Percentiles rank a stretch among this genome's conserved stretches.
Evolutionary conservation across 2,888 invertebrate genomes (phyloP).

Genomic region (Epirrita christyi): DNA sequence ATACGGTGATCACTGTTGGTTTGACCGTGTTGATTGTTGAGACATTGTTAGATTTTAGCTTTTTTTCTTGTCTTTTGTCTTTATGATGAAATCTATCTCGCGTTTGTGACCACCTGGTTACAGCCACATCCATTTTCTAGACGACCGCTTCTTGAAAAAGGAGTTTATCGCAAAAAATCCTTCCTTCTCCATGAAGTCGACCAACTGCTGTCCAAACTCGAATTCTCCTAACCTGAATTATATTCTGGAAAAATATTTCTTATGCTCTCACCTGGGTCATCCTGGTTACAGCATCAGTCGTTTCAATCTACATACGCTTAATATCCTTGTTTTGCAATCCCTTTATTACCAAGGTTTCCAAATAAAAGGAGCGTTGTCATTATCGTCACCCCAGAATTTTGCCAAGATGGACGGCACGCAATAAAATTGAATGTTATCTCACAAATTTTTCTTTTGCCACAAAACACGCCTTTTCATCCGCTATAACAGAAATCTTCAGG

Average conservation of each 20-base stretch:
- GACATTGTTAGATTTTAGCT: no score
- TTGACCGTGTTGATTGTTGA: no score
- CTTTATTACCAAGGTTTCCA: slow-evolving; percentile 42
- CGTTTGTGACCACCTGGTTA: no score
- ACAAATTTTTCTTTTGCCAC: slow-evolving; percentile 64
- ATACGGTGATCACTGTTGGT: no score
- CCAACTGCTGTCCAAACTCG: no score
- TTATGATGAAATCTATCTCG: no score
- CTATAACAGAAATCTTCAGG: slow-evolving; percentile 49
- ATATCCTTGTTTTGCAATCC: slow-evolving; percentile 34
- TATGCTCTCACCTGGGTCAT: not conserved
- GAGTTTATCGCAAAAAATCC: no score
- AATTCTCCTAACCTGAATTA: no score
- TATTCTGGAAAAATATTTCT: not conserved
- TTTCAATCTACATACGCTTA: slow-evolving; percentile 12
- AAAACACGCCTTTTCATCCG: slow-evolving; percentile 46
- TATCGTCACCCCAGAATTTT: slow-evolving; percentile 65
- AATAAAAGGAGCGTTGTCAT: slow-evolving; percentile 59
- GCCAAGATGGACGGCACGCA: slow-evolving; percentile 60
- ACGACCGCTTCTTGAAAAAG: no score
- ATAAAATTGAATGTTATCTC: slow-evolving; percentile 74
- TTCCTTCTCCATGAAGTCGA: no score
- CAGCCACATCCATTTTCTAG: no score
- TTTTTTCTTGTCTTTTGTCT: no score
- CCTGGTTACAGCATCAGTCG: not conserved